phyloP scores from a whole-genome alignment of 2,797 vertebrate genomes.

The Siniperca obscura region DNA sequence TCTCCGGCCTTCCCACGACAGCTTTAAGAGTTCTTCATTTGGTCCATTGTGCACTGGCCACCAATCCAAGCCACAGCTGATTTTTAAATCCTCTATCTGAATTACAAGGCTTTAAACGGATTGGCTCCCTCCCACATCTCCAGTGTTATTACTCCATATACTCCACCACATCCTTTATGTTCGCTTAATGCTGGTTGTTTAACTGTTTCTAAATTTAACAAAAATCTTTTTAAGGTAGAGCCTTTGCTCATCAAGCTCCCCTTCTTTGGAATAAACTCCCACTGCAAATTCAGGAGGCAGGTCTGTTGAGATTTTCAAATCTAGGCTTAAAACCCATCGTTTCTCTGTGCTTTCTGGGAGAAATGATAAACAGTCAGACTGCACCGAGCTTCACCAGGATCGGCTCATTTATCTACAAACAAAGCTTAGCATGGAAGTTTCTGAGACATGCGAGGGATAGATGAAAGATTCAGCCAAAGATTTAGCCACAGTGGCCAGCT shows the following conservation, averaged over 20 bases:
- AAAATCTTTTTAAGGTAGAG: background rate
- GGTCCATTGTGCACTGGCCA: background rate
- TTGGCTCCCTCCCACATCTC: background rate
- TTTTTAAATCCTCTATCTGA: background rate
- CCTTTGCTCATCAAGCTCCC: background rate
- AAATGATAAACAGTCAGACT: background rate
- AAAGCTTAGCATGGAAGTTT: too few relatives aligned
- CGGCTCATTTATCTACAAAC: background rate
- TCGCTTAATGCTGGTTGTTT: background rate
- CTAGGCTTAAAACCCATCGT: background rate
- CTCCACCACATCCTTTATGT: background rate
- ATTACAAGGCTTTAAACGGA: background rate
- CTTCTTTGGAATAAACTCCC: background rate
- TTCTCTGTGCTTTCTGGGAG: background rate
- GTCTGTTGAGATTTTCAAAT: background rate
- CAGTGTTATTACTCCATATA: background rate
- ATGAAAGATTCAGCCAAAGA: too few relatives aligned
- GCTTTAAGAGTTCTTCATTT: slow-evolving; percentile 10
- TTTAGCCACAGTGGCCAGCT: too few relatives aligned
- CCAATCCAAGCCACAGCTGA: background rate
- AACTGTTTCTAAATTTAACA: background rate
- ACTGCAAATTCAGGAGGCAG: background rate
- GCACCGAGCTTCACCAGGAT: background rate
- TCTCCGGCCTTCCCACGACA: background rate
- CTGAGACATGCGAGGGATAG: too few relatives aligned